These are phyloP conservation scores for Pyrgilauda ruficollis DNA, from an alignment of 2,113 vertebrate genomes.

Conservation along the genomic window DNA sequence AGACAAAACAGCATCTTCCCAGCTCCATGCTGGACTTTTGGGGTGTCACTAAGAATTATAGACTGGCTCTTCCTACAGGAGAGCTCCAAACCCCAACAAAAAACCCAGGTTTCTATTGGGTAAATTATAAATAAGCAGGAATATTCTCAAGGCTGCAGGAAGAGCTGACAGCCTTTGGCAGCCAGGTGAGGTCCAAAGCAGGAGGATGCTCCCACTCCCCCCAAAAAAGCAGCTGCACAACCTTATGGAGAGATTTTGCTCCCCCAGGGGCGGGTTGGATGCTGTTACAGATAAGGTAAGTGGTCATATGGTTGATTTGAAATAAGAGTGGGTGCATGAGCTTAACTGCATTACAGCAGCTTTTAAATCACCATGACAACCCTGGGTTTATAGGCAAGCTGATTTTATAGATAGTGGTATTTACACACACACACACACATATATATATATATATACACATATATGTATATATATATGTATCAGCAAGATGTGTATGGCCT, in stretches of 20 bases:
- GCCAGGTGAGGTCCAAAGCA: conserved; percentile 30
- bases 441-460: neutral
- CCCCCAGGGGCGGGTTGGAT: neutral
- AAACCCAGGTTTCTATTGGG: neutral
- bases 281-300: neutral
- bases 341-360: conserved; percentile 34
- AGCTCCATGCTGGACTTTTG: neutral
- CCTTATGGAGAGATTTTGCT: neutral
- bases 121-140: conserved; percentile 1
- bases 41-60: neutral
- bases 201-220: neutral
- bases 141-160: neutral
- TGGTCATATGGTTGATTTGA: conserved; percentile 1
- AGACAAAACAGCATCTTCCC: neutral
- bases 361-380: conserved; percentile 56
- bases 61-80: neutral
- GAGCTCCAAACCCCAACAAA: neutral
- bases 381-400: neutral
- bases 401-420: neutral
- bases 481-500: neutral
- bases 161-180: conserved; percentile 3
- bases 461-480: neutral
- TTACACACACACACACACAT: neutral
- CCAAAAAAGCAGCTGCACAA: neutral
- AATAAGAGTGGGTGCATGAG: neutral